These are phyloP conservation scores for Drosophila funebris DNA, from an alignment of 1,140 invertebrate species.

Conservation along the genomic window DNA sequence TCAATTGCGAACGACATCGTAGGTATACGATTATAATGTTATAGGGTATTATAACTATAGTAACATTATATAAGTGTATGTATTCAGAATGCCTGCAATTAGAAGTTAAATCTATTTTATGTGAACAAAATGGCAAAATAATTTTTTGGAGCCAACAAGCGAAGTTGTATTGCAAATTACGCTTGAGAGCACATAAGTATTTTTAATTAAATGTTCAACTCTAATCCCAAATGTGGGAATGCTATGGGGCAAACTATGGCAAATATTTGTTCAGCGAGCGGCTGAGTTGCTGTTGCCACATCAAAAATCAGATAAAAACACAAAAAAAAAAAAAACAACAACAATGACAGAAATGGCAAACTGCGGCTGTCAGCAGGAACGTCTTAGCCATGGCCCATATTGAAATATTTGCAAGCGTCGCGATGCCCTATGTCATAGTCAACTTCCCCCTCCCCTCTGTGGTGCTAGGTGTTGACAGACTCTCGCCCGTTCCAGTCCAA, in stretches of 20 bases:
- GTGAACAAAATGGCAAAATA: slow-evolving; percentile 44
- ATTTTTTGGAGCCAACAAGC: slow-evolving; percentile 44
- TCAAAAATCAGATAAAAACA: slow-evolving; percentile 6
- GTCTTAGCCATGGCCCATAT: slow-evolving; percentile 14
- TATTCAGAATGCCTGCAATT: no score
- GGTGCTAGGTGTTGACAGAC: neutral
- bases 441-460: neutral
- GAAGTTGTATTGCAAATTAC: slow-evolving; percentile 42
- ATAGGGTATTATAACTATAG: neutral
- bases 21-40: no score
- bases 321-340: slow-evolving; percentile 33
- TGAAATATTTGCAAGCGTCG: slow-evolving; percentile 12
- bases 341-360: neutral
- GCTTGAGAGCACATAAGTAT: slow-evolving; percentile 10
- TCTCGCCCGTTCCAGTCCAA: neutral
- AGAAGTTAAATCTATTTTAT: slow-evolving; percentile 20
- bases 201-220: slow-evolving; percentile 62
- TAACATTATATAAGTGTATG: neutral
- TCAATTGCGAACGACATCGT: no score
- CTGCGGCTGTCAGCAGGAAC: slow-evolving; percentile 1
- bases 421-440: neutral
- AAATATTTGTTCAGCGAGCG: slow-evolving; percentile 45
- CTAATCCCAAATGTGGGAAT: slow-evolving; percentile 19
- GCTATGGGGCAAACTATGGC: slow-evolving; percentile 1
- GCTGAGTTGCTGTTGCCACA: slow-evolving; percentile 9